Evolutionary conservation across 2,888 invertebrate genomes (phyloP), one percentile per base, ranked within the genome.

Genomic region (Melanostoma mellinum): DNA sequence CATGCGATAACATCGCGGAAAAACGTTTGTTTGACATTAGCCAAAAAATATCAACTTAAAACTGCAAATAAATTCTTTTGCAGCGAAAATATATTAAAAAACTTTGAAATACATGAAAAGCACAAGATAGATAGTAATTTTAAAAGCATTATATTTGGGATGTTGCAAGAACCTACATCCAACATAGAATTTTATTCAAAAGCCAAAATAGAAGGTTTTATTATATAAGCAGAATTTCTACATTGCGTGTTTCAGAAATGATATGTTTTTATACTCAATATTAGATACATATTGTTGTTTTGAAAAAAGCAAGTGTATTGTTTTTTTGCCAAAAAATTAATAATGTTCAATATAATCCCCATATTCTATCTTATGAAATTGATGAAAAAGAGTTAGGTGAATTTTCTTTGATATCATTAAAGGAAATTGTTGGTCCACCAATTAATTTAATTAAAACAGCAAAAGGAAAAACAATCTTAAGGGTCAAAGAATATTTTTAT

Each of bases 1-100:
- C 81, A 86, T 63, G 85, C 80, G 5, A 88, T 86, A 33, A 86
- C 85, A n/a, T 87, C 87, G 2, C 65, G 88, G 5, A 87, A 87
- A 85, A 87, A 88, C 68, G 86, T 87, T 68, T 86, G 86, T 36
- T 36, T 88, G 6, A 86, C 86, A 2, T 82, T 88, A 68, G 68
- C 86, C 3, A 87, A 84, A 74, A 87, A 87, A 78, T 86, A 72
- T 72, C 79, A 86, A 56, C 61, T 87, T 30, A 86, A 86, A 86
- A 86, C 87, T 85, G 85, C 86, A 53, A 20, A 44, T 53, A 35
- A 36, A 4, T 67, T 55, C 6, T 4, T 10, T 65, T 32, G 6
- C 20, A 40, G 1, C 6, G 3, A 30, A 30, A 50, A 67, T 36
- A 30, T 40, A 36, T 36, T 38, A 6, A 50, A 48, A 48, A 10